phyloP scores from a whole-genome alignment of 1,140 invertebrate species.

The Plectrocnemia conspersa region DNA sequence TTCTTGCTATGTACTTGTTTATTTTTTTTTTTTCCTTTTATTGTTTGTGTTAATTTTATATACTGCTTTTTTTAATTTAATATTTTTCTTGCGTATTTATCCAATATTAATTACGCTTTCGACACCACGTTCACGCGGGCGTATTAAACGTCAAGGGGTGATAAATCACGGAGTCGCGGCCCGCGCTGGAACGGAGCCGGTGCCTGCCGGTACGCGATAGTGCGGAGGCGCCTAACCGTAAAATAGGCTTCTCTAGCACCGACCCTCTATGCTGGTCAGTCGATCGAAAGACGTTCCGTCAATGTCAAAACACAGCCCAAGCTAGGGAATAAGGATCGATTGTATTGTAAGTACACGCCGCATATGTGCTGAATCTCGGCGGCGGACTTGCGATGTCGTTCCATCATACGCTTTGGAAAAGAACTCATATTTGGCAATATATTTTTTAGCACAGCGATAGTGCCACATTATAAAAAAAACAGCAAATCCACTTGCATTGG shows the following conservation, averaged over 20 bases:
- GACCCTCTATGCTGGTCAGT: slow-evolving; percentile 18
- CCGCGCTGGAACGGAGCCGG: not conserved
- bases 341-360: not conserved
- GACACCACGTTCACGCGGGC: not conserved
- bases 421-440: too few relatives aligned
- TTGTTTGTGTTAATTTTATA: too few relatives aligned
- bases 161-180: not conserved
- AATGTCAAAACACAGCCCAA: too few relatives aligned
- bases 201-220: slow-evolving; percentile 15
- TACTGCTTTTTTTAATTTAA: too few relatives aligned
- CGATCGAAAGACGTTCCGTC: slow-evolving; percentile 10
- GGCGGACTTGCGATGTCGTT: too few relatives aligned
- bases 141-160: not conserved
- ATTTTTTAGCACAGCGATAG: too few relatives aligned
- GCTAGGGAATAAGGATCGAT: too few relatives aligned
- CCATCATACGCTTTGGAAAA: too few relatives aligned
- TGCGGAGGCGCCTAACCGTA: slow-evolving; percentile 14
- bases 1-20: not conserved
- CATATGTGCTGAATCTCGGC: too few relatives aligned
- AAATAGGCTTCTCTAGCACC: slow-evolving; percentile 11
- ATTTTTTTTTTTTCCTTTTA: not conserved
- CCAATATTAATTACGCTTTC: not conserved
- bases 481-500: too few relatives aligned
- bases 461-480: too few relatives aligned
- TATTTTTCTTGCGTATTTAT: not conserved